Evolutionary conservation across 2,113 vertebrate species (phyloP), one percentile per base, ranked within the genome.

Genomic region (Morone saxatilis): DNA sequence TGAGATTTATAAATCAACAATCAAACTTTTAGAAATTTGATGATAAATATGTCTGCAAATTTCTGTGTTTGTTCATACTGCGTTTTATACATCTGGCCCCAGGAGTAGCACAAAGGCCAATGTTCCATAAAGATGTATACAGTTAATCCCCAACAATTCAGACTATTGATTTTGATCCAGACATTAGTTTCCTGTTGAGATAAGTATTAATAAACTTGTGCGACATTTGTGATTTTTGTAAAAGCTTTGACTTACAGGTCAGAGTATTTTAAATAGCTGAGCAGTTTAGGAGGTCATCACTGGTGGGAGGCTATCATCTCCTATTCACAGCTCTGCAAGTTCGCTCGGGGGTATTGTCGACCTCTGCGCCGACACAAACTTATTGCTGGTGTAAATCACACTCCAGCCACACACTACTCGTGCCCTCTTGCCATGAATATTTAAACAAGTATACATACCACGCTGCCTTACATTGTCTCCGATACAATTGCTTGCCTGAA

Each of bases 381-480:
- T 92, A 94, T 92, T 94, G 88, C 87, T 75, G 51, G 78, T 83
- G 90, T 93, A 94, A 89, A 93, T 93, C 90, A 90, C 54, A 68
- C 75, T 66, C 19, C 61, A 70, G 68, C 70, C 80, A 73, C 74
- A 73, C 88, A 88, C 76, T 14, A 47, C 61, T 67, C 61, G 73
- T 86, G 73, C 78, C 50, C 83, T 68, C 66, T 78, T 45, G 0
- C 60, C 36, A 91, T 94, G 86, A 91, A 93, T 94, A 91, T 91
- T 93, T 93, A 85, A 94, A 89, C 61, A 71, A 76, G 81, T 84
- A 66, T 83, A 80, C 66, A 86, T 71, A 78, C 67, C 25, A 67
- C 1, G 1, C 71, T 40, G 67, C 60, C 45, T 57, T 38, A 62
- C 74, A 65, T 62, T 25, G 70, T 80, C 73, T 57, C 14, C 53